These are phyloP conservation scores for Meandrina meandrites DNA, from an alignment of 92 coral and sea anemone species.

Conservation along the genomic window DNA sequence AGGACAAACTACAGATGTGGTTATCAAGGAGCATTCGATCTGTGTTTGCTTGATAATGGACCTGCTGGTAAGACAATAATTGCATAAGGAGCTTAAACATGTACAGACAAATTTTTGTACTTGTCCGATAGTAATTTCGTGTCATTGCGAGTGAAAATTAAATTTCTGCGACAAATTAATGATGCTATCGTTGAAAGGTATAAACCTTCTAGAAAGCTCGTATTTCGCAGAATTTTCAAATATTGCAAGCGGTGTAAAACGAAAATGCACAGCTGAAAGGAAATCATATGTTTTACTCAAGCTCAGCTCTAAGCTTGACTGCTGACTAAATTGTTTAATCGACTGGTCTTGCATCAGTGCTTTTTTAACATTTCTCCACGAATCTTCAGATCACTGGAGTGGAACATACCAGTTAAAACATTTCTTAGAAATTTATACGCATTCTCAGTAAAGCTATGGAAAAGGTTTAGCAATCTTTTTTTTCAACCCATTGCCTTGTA, in stretches of 20 bases:
- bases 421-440: not conserved
- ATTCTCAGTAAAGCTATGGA: not conserved
- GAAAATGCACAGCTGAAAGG: not conserved
- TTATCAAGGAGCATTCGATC: conserved; percentile 75
- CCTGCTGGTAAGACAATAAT: conserved; percentile 67
- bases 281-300: not conserved
- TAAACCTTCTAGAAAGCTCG: not conserved
- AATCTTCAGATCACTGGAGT: not conserved
- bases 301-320: not conserved
- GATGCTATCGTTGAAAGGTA: not conserved
- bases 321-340: not conserved
- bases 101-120: not conserved
- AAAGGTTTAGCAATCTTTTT: not conserved
- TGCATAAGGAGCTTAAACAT: not conserved
- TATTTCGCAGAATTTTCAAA: not conserved
- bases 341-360: not conserved
- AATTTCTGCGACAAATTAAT: not conserved
- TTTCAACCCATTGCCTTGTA: not conserved
- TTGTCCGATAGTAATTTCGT: not conserved
- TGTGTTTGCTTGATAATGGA: conserved; percentile 76
- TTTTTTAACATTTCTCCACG: not conserved
- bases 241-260: not conserved
- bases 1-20: conserved; percentile 92
- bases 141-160: not conserved
- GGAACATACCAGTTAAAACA: not conserved